Percentiles rank a stretch among this genome's conserved stretches.
Conservation (phyloP, 23 tunicate genomes). For the Pegea sp. region DNA sequence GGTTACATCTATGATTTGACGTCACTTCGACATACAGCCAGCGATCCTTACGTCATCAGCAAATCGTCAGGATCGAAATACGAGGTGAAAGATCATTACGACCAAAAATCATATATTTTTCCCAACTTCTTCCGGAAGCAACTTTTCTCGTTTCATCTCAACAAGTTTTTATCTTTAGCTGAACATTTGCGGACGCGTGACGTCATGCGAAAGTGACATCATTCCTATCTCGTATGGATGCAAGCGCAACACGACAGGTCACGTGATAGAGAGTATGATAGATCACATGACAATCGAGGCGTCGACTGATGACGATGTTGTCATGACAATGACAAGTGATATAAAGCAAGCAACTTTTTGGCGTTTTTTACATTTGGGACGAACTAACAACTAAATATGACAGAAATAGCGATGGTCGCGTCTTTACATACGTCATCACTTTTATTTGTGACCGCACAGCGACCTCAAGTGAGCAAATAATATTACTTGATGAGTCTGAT, state of each 20-base stretch:
- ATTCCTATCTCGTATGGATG: conserved; percentile 8
- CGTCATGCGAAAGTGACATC: conserved; percentile 2
- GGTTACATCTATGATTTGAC: conserved; percentile 10
- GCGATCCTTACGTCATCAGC: conserved; percentile 13
- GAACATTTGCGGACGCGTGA: conserved; percentile 29
- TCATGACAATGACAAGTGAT: not conserved
- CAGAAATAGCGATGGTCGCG: too few relatives aligned
- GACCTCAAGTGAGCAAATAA: too few relatives aligned
- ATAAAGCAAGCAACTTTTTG: too few relatives aligned
- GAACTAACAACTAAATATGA: too few relatives aligned
- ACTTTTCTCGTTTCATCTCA: not conserved
- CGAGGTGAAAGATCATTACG: not conserved
- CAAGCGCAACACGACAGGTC: too few relatives aligned
- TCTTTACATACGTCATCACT: conserved; percentile 11
- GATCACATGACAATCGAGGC: too few relatives aligned
- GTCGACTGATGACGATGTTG: conserved; percentile 48
- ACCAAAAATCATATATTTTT: not conserved
- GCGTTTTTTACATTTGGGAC: too few relatives aligned
- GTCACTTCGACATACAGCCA: conserved; percentile 11
- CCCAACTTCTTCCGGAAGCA: not conserved
- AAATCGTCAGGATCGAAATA: not conserved
- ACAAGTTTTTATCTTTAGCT: conserved; percentile 3
- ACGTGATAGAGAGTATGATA: too few relatives aligned
- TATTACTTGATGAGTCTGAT: too few relatives aligned
- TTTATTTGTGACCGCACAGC: conserved; percentile 31